Base-by-base conservation (phyloP, 37 sponge, comb jelly and placozoan species). In the Spongilla lacustris region DNA sequence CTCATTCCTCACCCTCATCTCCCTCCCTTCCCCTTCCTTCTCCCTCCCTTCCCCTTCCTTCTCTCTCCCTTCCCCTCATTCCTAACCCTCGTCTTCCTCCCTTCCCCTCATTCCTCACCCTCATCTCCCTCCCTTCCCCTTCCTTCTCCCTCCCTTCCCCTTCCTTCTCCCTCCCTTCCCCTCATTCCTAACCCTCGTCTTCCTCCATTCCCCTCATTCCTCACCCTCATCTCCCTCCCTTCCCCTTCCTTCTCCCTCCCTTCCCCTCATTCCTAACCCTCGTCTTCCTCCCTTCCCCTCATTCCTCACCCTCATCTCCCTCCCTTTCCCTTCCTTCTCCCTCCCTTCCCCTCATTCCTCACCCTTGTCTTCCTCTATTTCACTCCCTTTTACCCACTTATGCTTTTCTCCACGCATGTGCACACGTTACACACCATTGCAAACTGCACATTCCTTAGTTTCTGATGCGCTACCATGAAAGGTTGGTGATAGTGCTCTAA, bases 391-490 rank as follows among this genome's bases (percentile, higher is more conserved):
- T 3, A 3, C 41, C 3, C 6, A 41, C 6, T 3, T 41, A 41
- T 41, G 41, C 41, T 9, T 6, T 9, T 6, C 3, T 6, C 3
- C 41, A 41, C 41, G 6, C 41, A 41, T 6, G 6, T 6, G 6
- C 41, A 41, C 41, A 41, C 41, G 6, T n/a, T 6, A 41, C 41
- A 41, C 41, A 41, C 41, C 41, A 41, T 41, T 3, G 6, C 41
- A 6, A 9, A 9, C 41, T 41, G 41, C 41, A 41, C 6, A 9
- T 6, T 41, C 6, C 41, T 0, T 67, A 98, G 96, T 98, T 95
- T 83, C 86, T 98, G 84, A 95, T 98, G 83, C 77, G 79, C 23
- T 93, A 98, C 79, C 98, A 98, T 85, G 98, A 95, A 66, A 89
- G 93, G 95, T 95, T 41, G 3, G 82, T 31, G 19, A n/a, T 8